Conservation (phyloP, 2,113 vertebrate genomes). For the Todiramphus chloris region DNA sequence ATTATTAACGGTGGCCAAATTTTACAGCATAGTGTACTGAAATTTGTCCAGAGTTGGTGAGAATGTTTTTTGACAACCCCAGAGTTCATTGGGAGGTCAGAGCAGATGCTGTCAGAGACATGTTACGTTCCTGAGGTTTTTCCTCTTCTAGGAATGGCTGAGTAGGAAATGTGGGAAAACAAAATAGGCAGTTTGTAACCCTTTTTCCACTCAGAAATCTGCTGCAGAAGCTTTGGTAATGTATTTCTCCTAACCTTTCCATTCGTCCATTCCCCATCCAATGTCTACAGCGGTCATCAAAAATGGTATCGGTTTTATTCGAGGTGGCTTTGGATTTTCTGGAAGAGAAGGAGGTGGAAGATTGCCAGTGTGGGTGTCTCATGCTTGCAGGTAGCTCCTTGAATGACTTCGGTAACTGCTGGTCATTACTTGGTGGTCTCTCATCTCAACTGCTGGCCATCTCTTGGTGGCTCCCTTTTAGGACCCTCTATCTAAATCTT, state of each 20-base stretch:
- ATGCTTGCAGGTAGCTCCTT: background rate
- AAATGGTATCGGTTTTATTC: background rate
- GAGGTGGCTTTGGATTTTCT: background rate
- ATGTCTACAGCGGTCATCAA: background rate
- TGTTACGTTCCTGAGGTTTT: background rate
- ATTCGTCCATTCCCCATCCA: background rate
- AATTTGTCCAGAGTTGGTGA: background rate
- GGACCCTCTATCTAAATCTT: background rate
- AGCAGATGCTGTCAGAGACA: background rate
- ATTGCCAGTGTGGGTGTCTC: background rate
- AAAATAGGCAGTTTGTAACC: fast-evolving
- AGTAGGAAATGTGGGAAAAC: background rate
- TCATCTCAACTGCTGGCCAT: background rate
- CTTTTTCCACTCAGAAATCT: background rate
- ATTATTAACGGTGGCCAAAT: background rate
- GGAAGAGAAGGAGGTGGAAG: background rate
- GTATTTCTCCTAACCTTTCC: background rate
- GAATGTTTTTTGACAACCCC: background rate
- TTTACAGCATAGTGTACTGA: background rate
- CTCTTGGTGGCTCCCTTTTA: background rate
- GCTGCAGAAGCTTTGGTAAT: background rate
- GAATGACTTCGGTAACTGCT: background rate
- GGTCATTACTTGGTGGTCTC: background rate
- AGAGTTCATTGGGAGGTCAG: background rate
- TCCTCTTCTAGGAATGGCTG: fast-evolving